Conservation (phyloP, 2,888 invertebrate species). For the Amiota communis region DNA sequence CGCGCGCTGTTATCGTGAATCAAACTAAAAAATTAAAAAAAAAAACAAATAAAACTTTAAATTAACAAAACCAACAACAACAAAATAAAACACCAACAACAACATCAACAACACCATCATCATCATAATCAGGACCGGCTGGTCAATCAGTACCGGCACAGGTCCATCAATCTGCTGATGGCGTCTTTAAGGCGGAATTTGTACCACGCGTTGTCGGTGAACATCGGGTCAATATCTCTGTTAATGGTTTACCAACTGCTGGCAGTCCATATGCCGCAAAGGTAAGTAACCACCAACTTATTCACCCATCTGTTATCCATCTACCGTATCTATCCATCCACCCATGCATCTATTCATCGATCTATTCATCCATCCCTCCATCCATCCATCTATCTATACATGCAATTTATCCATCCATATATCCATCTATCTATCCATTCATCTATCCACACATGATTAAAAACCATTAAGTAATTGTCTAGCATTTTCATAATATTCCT, state of each 20-base stretch:
- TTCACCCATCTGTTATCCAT: no score
- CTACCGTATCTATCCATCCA: no score
- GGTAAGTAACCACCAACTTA: conserved; percentile 69
- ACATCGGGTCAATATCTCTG: conserved; percentile 90
- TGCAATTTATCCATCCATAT: no score
- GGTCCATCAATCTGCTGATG: conserved; percentile 87
- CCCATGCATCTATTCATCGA: no score
- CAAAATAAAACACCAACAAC: conserved; percentile 35
- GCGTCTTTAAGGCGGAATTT: conserved; percentile 91
- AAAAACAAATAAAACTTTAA: conserved; percentile 34
- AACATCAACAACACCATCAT: conserved; percentile 30
- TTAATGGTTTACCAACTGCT: conserved; percentile 86
- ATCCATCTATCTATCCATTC: no score
- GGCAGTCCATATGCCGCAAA: conserved; percentile 96
- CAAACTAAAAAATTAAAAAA: conserved; percentile 37
- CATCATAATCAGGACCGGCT: conserved; percentile 82
- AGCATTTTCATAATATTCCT: not conserved
- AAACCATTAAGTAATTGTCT: not conserved
- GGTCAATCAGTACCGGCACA: conserved; percentile 92
- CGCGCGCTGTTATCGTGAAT: conserved; percentile 41
- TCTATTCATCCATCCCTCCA: no score
- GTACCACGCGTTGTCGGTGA: conserved; percentile 93
- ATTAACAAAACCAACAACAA: conserved; percentile 46
- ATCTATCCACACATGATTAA: no score
- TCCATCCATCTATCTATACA: no score